Percentiles rank a stretch among this genome's conserved stretches.
These are phyloP conservation scores for Philonicus albiceps DNA, from an alignment of 2,888 invertebrate species.

Conservation along the genomic window DNA sequence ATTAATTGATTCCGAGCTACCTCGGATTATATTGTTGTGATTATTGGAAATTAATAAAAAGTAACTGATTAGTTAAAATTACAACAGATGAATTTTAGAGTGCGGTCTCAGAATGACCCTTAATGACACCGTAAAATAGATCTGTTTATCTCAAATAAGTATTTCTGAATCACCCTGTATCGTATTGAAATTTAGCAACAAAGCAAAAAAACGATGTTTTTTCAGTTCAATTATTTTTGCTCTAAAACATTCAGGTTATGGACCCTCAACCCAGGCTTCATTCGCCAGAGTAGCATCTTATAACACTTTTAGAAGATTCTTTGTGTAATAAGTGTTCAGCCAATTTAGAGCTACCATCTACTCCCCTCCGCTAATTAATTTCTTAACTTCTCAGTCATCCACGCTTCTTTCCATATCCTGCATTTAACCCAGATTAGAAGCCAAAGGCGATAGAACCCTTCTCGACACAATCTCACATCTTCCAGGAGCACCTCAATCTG, in stretches of 20 bases:
- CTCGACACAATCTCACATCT: neutral
- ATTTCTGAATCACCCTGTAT: no score
- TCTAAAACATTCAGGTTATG: neutral
- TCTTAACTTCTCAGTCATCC: neutral
- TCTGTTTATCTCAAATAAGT: no score
- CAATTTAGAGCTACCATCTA: neutral
- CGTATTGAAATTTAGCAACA: neutral
- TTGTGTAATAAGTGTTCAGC: neutral
- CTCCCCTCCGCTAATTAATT: neutral
- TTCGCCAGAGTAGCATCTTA: neutral
- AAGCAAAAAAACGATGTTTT: neutral
- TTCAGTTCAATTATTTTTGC: neutral
- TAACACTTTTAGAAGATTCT: neutral
- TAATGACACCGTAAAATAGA: no score
- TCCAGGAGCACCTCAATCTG: neutral
- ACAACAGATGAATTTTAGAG: no score
- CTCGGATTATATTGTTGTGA: no score
- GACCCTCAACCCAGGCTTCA: neutral
- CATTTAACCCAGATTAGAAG: neutral
- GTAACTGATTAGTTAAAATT: no score
- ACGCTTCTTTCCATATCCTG: neutral
- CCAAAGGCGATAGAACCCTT: neutral
- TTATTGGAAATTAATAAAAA: no score
- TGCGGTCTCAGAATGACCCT: no score
- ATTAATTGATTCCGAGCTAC: no score